phyloP scores from a whole-genome alignment of 2,888 invertebrate genomes.

The Oxyscelio sp. region DNA sequence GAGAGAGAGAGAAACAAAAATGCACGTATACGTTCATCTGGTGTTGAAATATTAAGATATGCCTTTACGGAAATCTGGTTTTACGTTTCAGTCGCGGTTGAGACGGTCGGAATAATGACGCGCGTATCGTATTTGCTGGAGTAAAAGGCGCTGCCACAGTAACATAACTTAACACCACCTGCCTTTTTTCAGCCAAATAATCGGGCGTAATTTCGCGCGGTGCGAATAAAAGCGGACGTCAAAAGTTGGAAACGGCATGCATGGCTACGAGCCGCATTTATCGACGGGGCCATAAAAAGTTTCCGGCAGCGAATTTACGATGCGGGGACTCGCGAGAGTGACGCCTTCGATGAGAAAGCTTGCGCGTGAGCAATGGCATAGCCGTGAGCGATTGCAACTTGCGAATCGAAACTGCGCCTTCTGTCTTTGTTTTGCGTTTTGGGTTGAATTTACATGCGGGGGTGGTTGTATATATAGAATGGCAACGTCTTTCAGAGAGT shows the following conservation, averaged over 20 bases:
- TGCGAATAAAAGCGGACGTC: slow-evolving; percentile 4
- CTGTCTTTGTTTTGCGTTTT: not conserved
- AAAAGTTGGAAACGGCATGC: slow-evolving; percentile 5
- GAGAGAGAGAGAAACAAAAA: too few relatives aligned
- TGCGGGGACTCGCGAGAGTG: not conserved
- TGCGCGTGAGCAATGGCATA: not conserved
- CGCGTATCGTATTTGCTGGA: slow-evolving; percentile 44
- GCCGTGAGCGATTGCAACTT: not conserved
- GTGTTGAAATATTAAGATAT: slow-evolving; percentile 57
- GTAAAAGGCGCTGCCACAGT: slow-evolving; percentile 48
- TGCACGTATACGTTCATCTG: too few relatives aligned
- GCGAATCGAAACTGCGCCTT: not conserved
- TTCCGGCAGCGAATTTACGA: slow-evolving; percentile 6
- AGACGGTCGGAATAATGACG: slow-evolving; percentile 46
- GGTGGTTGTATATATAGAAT: too few relatives aligned
- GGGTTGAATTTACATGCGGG: not conserved
- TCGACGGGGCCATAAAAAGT: not conserved
- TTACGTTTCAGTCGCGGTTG: slow-evolving; percentile 49
- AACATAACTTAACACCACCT: slow-evolving; percentile 56
- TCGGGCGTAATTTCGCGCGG: slow-evolving; percentile 18
- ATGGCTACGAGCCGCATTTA: not conserved
- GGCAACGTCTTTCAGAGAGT: not conserved
- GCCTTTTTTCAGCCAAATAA: slow-evolving; percentile 7
- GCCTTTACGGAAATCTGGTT: slow-evolving; percentile 54
- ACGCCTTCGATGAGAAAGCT: slow-evolving; percentile 5